Conservation (phyloP, 1,140 invertebrate species). For the Yoshiicerus persimilis region DNA sequence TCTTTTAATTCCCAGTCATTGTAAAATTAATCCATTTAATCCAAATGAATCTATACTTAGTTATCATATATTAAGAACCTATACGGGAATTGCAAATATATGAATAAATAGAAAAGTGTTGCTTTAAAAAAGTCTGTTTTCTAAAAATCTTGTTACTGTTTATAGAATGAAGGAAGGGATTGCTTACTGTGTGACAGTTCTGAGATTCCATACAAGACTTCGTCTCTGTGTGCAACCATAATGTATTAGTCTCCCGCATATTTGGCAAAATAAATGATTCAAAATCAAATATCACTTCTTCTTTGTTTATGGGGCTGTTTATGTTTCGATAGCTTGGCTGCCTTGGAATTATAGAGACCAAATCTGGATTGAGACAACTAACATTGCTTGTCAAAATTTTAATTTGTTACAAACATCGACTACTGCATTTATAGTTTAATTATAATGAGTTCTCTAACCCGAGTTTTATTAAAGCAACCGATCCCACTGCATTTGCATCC, state of each 20-base stretch:
- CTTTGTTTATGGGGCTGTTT: constrained; percentile 74
- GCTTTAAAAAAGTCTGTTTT: too few relatives aligned
- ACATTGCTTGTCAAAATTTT: constrained; percentile 34
- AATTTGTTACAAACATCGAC: not conserved
- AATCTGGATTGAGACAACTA: constrained; percentile 78
- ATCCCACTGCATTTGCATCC: constrained; percentile 73
- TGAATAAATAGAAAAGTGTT: too few relatives aligned
- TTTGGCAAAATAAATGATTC: constrained; percentile 81
- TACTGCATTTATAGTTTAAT: not conserved
- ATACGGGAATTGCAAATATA: too few relatives aligned
- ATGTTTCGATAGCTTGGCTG: constrained; percentile 77
- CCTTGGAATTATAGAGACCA: constrained; percentile 80
- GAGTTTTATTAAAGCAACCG: constrained; percentile 76
- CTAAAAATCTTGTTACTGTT: too few relatives aligned
- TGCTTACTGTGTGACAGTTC: constrained; percentile 73
- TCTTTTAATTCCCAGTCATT: too few relatives aligned
- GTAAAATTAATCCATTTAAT: too few relatives aligned
- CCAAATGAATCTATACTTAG: too few relatives aligned
- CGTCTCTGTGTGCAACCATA: constrained; percentile 84
- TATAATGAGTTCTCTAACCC: constrained; percentile 60
- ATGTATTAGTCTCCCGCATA: constrained; percentile 76
- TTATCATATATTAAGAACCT: too few relatives aligned
- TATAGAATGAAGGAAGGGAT: too few relatives aligned
- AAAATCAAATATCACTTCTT: constrained; percentile 82
- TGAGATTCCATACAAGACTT: constrained; percentile 81